Conservation (phyloP, 1,140 invertebrate genomes). For the Mycetomoellerius zeteki region DNA sequence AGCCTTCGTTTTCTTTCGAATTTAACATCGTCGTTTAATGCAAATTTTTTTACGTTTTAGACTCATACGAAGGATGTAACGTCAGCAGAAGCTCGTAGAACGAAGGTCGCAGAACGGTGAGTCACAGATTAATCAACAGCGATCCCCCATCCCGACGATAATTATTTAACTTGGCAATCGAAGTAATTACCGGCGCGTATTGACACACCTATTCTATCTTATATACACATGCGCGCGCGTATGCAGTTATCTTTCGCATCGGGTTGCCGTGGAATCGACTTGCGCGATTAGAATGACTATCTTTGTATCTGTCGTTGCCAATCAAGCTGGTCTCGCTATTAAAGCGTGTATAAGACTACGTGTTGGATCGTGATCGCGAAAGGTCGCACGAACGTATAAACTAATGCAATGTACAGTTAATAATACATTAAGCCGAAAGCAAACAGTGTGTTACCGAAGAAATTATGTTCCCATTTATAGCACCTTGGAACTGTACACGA, state of each 20-base stretch:
- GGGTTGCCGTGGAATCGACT: constrained; percentile 47
- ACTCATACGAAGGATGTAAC: constrained; percentile 53
- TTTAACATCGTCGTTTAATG: constrained; percentile 53
- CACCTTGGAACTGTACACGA: neutral
- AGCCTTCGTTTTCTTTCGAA: constrained; percentile 25
- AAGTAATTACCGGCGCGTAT: constrained; percentile 70
- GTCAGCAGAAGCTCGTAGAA: constrained; percentile 44
- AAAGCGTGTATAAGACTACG: constrained; percentile 36
- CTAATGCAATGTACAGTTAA: constrained; percentile 37
- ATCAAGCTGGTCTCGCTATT: constrained; percentile 59
- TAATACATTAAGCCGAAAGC: constrained; percentile 30
- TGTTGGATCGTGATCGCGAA: constrained; percentile 55
- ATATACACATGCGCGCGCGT: neutral
- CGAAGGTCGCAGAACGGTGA: constrained; percentile 67
- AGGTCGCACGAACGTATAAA: constrained; percentile 60
- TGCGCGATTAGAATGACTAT: constrained; percentile 52
- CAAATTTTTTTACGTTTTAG: constrained; percentile 68
- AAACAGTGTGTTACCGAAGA: neutral
- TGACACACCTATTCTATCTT: constrained; percentile 63
- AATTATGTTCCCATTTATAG: neutral
- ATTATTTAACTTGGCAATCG: constrained; percentile 69
- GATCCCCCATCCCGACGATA: constrained; percentile 40
- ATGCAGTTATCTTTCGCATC: constrained; percentile 57
- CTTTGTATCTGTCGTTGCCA: constrained; percentile 58
- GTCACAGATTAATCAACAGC: constrained; percentile 71